phyloP scores from a whole-genome alignment of 2,113 vertebrate genomes.

The Anguilla rostrata region DNA sequence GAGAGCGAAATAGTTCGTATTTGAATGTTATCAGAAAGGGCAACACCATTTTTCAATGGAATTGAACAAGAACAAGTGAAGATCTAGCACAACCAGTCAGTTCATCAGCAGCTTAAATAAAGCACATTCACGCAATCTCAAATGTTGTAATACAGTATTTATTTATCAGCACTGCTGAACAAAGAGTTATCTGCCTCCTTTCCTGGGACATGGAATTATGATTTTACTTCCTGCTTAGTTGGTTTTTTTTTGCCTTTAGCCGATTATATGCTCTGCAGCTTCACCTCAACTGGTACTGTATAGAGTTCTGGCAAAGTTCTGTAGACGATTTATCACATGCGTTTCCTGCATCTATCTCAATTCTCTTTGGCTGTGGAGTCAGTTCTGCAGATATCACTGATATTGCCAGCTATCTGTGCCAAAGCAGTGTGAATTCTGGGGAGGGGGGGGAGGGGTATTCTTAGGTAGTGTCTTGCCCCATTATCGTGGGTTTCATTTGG shows the following conservation, averaged over 20 bases:
- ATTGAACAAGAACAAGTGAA: neutral
- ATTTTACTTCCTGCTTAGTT: neutral
- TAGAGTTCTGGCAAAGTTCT: neutral
- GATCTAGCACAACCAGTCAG: neutral
- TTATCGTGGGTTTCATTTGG: neutral
- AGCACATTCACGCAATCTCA: neutral
- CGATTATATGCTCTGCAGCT: neutral
- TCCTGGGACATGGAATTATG: neutral
- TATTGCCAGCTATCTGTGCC: neutral
- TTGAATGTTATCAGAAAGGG: slow-evolving; percentile 8
- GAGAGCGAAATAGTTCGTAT: neutral
- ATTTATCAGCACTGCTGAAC: neutral
- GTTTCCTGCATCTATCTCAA: neutral
- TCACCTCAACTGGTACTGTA: neutral
- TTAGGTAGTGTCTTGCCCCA: neutral
- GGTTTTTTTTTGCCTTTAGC: neutral
- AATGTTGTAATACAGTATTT: slow-evolving; percentile 6
- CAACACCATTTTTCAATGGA: neutral
- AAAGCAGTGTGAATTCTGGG: neutral
- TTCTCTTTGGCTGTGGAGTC: neutral
- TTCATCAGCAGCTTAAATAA: slow-evolving; percentile 9
- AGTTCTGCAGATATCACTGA: neutral
- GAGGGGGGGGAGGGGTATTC: no score
- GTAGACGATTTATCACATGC: neutral
- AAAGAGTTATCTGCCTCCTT: neutral